A percentile compares a stretch with the other conserved stretches of the same genome.
Conservation (phyloP, 2,113 vertebrate genomes). For the Hippocampus barbouri region DNA sequence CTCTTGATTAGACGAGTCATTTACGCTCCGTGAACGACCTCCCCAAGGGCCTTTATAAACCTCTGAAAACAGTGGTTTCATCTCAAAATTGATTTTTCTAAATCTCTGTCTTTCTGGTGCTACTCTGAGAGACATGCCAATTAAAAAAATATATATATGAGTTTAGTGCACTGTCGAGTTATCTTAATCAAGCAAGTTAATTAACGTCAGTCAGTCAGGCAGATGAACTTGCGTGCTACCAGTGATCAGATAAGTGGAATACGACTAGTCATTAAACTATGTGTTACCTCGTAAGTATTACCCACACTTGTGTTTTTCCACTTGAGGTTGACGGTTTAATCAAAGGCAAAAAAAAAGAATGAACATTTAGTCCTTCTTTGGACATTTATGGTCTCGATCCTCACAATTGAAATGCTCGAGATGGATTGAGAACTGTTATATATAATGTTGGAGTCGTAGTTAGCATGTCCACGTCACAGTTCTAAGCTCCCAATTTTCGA, state of each 20-base stretch:
- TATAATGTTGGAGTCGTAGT: too few species aligned
- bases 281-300: too few species aligned
- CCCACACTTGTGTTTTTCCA: too few species aligned
- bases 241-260: not conserved
- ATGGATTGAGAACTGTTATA: too few species aligned
- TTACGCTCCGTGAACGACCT: not conserved
- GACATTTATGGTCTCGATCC: not conserved
- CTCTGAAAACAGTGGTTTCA: not conserved
- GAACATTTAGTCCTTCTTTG: not conserved
- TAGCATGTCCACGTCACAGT: too few species aligned
- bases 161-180: not conserved
- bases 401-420: not conserved
- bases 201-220: not conserved
- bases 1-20: not conserved
- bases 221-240: not conserved
- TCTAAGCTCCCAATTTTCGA: too few species aligned
- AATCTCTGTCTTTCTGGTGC: not conserved
- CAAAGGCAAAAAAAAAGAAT: not conserved
- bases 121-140: not conserved
- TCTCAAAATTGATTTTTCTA: not conserved
- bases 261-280: not conserved
- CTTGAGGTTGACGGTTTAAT: too few species aligned
- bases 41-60: not conserved
- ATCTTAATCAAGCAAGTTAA: not conserved
- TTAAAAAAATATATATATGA: not conserved